Evolutionary conservation across 2,888 invertebrate genomes (phyloP), one percentile per base, ranked within the genome.

Genomic region (Lysandra coridon): DNA sequence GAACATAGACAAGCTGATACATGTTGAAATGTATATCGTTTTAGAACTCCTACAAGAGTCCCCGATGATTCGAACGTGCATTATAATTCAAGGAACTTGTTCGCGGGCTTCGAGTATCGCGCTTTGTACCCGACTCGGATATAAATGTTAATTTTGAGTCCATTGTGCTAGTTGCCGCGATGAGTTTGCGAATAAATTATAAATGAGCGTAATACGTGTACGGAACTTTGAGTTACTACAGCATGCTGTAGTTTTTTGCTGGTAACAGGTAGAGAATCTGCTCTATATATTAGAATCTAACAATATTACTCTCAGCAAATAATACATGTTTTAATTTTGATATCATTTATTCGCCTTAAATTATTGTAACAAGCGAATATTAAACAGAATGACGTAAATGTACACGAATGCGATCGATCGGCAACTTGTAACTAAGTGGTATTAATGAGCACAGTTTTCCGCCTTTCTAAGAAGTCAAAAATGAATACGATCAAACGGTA

Each of bases 151-250:
- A 88, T 87, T 87, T 86, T 83, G 82, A 83, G 84, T 81, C 87
- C 87, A 88, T 88, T 87, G 89, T 87, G 81, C 84, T 83, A 85
- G 85, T 84, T 84, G 84, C 82, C 82, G 83, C 86, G 86, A 88
- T 88, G 88, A 90, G 89, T 88, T 88, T 84, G 85, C 84, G 86
- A 85, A 88, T 89, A 88, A 88, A 88, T 90, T 90, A 88, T 87
- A 86, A 87, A 87, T 85, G 83, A 82, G 80, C 81, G 83, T 83
- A 83, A 83, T 83, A 83, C 82, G 81, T 83, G 81, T 79, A 81
- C 82, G 78, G 79, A 73, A 80, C 73, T 79, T 80, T 40, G 62
- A 81, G 81, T 82, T 82, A 81, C 81, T 80, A 82, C 80, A 75
- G 78, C 77, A 79, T 73, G 78, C 57, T 40, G 69, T 69, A 37